phyloP scores from a whole-genome alignment of 2,113 vertebrate species.

The Ivindomyrus marchei region DNA sequence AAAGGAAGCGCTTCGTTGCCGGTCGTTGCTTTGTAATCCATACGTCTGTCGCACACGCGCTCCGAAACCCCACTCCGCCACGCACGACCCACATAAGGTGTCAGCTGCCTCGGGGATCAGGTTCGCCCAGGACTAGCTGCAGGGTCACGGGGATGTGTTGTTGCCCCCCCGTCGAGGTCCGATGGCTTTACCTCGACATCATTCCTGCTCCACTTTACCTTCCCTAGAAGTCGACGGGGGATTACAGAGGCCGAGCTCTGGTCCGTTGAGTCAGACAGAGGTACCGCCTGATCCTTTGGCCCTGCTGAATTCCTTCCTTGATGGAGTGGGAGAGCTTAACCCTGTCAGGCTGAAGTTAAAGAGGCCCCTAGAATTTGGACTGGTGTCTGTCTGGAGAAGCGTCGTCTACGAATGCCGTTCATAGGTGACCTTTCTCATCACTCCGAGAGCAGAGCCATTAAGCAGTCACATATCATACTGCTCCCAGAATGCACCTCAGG shows the following conservation, averaged over 20 bases:
- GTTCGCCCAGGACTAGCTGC: constrained; percentile 32
- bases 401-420: background rate
- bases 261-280: background rate
- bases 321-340: background rate
- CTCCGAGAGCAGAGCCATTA: background rate
- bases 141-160: constrained; percentile 42
- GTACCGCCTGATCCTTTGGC: background rate
- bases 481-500: background rate
- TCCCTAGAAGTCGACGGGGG: constrained; percentile 8
- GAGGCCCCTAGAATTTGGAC: background rate
- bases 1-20: background rate
- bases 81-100: constrained; percentile 29
- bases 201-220: constrained; percentile 36
- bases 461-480: background rate
- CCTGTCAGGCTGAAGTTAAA: background rate
- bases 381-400: background rate
- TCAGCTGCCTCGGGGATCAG: constrained; percentile 34
- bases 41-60: constrained; percentile 22
- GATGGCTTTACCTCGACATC: constrained; percentile 32
- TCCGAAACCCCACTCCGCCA: constrained; percentile 6
- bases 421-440: background rate
- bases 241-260: background rate
- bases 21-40: constrained; percentile 44
- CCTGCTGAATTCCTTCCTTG: background rate
- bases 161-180: constrained; percentile 29